These are phyloP conservation scores for Phocoena sinus DNA, from an alignment of 2,113 vertebrate species.

Conservation along the genomic window DNA sequence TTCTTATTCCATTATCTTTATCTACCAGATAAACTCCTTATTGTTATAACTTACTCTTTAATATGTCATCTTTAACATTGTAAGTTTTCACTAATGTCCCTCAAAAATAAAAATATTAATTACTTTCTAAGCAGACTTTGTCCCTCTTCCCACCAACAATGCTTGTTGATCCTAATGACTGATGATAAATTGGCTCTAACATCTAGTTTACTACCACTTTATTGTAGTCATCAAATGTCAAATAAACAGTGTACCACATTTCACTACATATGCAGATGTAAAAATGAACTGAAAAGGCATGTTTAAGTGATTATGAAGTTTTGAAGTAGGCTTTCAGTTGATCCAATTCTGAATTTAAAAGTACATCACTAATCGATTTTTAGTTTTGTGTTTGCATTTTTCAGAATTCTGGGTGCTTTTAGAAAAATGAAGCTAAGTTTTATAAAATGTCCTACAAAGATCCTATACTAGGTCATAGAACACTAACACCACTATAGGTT, in stretches of 20 bases:
- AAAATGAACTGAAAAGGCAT: not conserved
- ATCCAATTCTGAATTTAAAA: not conserved
- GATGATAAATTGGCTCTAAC: not conserved
- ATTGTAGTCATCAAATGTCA: not conserved
- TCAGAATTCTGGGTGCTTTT: not conserved
- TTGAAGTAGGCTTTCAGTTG: not conserved
- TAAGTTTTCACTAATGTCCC: not conserved
- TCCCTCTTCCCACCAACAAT: not conserved
- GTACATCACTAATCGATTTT: not conserved
- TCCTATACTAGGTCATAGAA: not conserved
- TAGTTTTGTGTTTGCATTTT: not conserved
- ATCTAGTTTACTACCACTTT: not conserved
- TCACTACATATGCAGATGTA: not conserved
- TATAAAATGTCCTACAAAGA: not conserved
- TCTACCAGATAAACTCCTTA: not conserved
- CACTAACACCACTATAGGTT: not conserved
- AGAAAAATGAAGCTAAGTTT: not conserved
- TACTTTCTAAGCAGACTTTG: not conserved
- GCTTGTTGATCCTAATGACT: not conserved
- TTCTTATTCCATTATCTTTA: not conserved
- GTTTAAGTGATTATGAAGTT: not conserved
- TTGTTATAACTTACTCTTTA: not conserved
- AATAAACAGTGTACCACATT: not conserved
- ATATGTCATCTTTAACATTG: not conserved
- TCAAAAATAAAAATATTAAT: constrained; percentile 5